These are phyloP conservation scores for Lophius piscatorius DNA, from an alignment of 2,113 vertebrate genomes.

Conservation along the genomic window DNA sequence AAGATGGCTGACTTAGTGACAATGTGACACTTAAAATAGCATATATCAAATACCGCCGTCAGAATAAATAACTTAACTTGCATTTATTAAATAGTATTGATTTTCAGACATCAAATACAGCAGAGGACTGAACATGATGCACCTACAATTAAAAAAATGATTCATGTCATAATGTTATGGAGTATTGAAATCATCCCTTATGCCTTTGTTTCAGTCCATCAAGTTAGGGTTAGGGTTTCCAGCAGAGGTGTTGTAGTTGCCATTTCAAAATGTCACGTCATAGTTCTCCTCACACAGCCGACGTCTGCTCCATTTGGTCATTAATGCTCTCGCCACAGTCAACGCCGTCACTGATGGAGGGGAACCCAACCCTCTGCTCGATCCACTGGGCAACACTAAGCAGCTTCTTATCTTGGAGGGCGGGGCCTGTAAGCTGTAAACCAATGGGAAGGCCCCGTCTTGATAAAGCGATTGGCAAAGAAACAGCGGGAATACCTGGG, in stretches of 20 bases:
- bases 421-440: conserved; percentile 90
- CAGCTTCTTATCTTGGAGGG: conserved; percentile 87
- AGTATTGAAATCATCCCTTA: too few species aligned
- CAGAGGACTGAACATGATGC: too few species aligned
- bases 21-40: too few species aligned
- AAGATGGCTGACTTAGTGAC: too few species aligned
- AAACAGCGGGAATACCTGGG: conserved; percentile 91
- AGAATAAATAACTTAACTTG: not conserved
- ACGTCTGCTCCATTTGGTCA: conserved; percentile 36
- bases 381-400: conserved; percentile 92
- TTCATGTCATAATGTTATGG: too few species aligned
- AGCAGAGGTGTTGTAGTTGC: too few species aligned
- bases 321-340: conserved; percentile 8
- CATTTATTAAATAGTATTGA: conserved; percentile 8
- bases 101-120: too few species aligned
- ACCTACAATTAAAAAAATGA: too few species aligned
- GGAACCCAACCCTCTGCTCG: conserved; percentile 90
- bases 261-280: not conserved
- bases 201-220: too few species aligned
- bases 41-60: not conserved
- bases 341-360: conserved; percentile 75
- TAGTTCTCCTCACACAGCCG: conserved; percentile 22
- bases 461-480: conserved; percentile 87
- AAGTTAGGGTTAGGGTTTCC: too few species aligned
- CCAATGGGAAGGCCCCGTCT: conserved; percentile 88